Conservation (phyloP, 2,797 vertebrate species). For the Centroberyx gerrardi region DNA sequence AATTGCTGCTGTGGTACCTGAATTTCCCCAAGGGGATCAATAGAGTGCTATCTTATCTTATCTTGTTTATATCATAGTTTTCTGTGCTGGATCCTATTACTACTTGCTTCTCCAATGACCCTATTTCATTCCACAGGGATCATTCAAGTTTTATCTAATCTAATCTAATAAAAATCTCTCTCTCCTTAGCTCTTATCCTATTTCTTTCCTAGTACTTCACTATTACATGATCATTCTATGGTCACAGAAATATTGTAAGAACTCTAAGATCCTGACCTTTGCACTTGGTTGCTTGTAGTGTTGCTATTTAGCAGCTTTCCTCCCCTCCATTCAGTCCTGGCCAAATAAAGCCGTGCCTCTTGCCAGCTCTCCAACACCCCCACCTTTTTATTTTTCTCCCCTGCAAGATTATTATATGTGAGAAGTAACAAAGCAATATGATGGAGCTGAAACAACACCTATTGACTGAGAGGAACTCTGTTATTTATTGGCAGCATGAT, state of each 20-base stretch:
- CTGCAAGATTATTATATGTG: slow-evolving; percentile 28
- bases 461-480: neutral
- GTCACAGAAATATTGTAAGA: neutral
- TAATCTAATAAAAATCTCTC: too few relatives aligned
- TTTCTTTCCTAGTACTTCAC: too few relatives aligned
- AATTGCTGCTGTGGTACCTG: too few relatives aligned
- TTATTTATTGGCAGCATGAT: neutral
- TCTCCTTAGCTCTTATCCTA: too few relatives aligned
- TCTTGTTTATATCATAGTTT: too few relatives aligned
- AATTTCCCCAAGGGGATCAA: too few relatives aligned
- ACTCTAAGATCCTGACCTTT: slow-evolving; percentile 12
- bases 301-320: neutral
- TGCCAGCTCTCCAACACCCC: slow-evolving; percentile 22
- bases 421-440: slow-evolving; percentile 5
- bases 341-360: slow-evolving; percentile 32
- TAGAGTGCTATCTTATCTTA: too few relatives aligned
- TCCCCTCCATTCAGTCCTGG: neutral
- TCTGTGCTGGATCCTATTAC: too few relatives aligned
- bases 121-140: too few relatives aligned
- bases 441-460: neutral
- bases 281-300: neutral
- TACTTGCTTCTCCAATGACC: too few relatives aligned
- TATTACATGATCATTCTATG: too few relatives aligned
- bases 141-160: too few relatives aligned
- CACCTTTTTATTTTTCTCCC: slow-evolving; percentile 22